phyloP scores from a whole-genome alignment of 2,888 invertebrate species.

The Drosophila subquinaria region DNA sequence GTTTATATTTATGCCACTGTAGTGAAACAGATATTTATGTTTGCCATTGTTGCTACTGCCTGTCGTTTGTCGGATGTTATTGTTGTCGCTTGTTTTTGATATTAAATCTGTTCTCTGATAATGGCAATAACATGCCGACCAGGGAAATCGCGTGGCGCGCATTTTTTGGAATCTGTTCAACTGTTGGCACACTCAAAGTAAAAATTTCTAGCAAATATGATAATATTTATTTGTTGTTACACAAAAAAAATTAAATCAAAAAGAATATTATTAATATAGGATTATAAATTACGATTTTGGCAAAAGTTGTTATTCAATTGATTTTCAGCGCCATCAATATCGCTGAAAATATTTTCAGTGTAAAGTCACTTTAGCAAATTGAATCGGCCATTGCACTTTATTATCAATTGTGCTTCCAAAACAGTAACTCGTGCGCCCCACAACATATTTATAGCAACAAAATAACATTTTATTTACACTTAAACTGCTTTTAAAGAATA shows the following conservation, averaged over 20 bases:
- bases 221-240: not conserved
- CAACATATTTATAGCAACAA: constrained; percentile 41
- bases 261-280: no score
- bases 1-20: not conserved
- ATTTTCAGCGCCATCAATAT: not conserved
- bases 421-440: constrained; percentile 35
- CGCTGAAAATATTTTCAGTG: not conserved
- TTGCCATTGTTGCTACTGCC: not conserved
- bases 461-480: not conserved
- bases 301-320: not conserved
- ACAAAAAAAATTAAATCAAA: not conserved
- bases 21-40: not conserved
- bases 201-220: not conserved
- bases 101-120: not conserved
- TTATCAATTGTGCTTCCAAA: constrained; percentile 71
- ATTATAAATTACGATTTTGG: no score
- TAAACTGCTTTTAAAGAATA: not conserved
- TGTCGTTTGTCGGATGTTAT: not conserved
- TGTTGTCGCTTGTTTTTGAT: not conserved
- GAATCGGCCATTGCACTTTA: constrained; percentile 69
- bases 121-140: not conserved
- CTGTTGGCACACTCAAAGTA: not conserved
- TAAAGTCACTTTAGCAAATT: constrained; percentile 74
- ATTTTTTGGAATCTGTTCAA: not conserved
- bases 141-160: not conserved